These are phyloP conservation scores for Acrocyrtus sp. DNA, from an alignment of 2,888 invertebrate genomes.

Conservation along the genomic window DNA sequence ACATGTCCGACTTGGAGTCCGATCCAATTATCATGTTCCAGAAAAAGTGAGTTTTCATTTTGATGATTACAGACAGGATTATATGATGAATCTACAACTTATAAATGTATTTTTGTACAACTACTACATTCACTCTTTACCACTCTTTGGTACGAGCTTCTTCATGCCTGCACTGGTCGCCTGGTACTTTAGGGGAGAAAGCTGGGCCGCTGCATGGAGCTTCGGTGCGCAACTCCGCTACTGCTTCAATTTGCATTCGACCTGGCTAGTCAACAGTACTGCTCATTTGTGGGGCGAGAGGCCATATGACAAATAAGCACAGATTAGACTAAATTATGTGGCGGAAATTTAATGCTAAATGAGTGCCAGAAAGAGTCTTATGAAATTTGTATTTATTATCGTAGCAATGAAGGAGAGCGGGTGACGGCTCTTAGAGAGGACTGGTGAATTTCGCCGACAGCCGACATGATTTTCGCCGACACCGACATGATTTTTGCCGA, in stretches of 20 bases:
- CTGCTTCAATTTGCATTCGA: conserved; percentile 70
- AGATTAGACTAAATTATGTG: too few species aligned
- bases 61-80: background rate
- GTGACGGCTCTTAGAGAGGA: too few species aligned
- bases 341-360: too few species aligned
- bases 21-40: conserved; percentile 90
- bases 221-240: conserved; percentile 74
- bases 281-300: conserved; percentile 82
- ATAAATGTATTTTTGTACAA: conserved; percentile 68
- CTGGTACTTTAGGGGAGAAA: conserved; percentile 76
- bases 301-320: conserved; percentile 75
- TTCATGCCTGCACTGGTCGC: conserved; percentile 74
- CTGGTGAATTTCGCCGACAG: background rate
- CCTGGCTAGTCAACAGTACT: conserved; percentile 85
- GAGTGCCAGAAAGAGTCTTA: conserved; percentile 1
- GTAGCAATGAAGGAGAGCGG: too few species aligned
- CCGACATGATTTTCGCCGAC: too few species aligned
- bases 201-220: conserved; percentile 72
- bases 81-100: background rate
- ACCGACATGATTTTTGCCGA: too few species aligned
- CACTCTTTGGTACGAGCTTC: conserved; percentile 72
- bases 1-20: conserved; percentile 81
- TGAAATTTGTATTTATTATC: background rate
- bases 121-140: conserved; percentile 75
- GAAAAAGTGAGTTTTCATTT: conserved; percentile 74